A percentile compares a stretch with the other conserved stretches of the same genome.
phyloP scores from a whole-genome alignment of 1,140 invertebrate species.

The Antheraea mylitta region DNA sequence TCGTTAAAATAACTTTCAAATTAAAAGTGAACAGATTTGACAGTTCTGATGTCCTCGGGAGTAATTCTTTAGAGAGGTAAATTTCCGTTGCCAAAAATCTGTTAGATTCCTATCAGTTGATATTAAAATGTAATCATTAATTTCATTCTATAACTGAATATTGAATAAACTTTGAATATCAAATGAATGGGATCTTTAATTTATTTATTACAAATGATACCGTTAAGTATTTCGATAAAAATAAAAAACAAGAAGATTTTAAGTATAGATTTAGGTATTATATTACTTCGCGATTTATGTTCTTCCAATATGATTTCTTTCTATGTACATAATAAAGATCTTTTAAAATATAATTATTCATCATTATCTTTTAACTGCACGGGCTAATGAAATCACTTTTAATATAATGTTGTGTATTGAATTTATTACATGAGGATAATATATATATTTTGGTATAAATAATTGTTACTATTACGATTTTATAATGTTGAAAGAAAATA shows the following conservation, averaged over 20 bases:
- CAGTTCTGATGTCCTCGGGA: background rate
- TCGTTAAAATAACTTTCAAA: background rate
- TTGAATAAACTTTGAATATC: background rate
- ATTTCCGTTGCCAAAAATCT: conserved; percentile 1
- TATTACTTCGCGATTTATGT: too few relatives aligned
- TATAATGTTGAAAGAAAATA: background rate
- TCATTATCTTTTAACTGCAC: too few relatives aligned
- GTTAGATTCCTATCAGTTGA: background rate
- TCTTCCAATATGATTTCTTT: too few relatives aligned
- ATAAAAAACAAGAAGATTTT: background rate
- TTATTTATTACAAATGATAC: background rate
- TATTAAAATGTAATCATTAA: background rate
- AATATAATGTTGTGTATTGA: too few relatives aligned
- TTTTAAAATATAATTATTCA: too few relatives aligned
- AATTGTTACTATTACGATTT: too few relatives aligned
- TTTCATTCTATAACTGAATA: background rate
- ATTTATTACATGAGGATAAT: too few relatives aligned
- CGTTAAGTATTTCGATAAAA: background rate
- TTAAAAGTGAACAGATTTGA: background rate
- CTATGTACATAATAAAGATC: too few relatives aligned
- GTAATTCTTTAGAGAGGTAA: background rate
- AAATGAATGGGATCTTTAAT: background rate
- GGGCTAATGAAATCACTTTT: too few relatives aligned
- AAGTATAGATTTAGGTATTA: too few relatives aligned
- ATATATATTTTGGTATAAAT: too few relatives aligned